phyloP scores from a whole-genome alignment of 2,113 vertebrate species.

The Alces alces region DNA sequence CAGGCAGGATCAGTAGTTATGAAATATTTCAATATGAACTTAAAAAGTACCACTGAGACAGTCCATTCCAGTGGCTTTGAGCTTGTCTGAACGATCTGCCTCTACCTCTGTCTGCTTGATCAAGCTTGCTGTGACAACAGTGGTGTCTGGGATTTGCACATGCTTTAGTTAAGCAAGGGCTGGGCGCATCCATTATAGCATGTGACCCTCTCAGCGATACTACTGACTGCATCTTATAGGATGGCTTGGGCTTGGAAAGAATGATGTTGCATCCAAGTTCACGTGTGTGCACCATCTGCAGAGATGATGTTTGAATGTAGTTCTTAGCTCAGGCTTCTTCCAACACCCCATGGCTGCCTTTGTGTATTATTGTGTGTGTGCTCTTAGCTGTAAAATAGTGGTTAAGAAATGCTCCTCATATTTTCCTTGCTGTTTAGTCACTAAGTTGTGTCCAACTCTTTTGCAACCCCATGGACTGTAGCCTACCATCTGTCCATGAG shows the following conservation, averaged over 20 bases:
- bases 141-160: not conserved
- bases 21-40: not conserved
- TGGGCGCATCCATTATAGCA: not conserved
- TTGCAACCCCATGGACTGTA: not conserved
- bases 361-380: not conserved
- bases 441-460: not conserved
- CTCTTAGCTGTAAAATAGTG: not conserved
- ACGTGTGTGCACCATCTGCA: fast-evolving
- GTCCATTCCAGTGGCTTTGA: not conserved
- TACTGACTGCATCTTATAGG: not conserved
- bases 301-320: not conserved
- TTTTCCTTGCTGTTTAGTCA: not conserved
- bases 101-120: not conserved
- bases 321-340: not conserved
- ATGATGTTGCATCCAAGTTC: not conserved
- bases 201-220: fast-evolving
- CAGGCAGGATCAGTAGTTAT: not conserved
- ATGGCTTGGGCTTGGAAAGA: not conserved
- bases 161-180: not conserved
- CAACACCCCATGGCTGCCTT: not conserved
- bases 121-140: not conserved
- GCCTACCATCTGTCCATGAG: not conserved
- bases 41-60: not conserved
- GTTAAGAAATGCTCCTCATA: not conserved
- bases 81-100: not conserved